These are phyloP conservation scores for Campylomormyrus tamandua DNA, from an alignment of 2,113 vertebrate species.

Conservation along the genomic window DNA sequence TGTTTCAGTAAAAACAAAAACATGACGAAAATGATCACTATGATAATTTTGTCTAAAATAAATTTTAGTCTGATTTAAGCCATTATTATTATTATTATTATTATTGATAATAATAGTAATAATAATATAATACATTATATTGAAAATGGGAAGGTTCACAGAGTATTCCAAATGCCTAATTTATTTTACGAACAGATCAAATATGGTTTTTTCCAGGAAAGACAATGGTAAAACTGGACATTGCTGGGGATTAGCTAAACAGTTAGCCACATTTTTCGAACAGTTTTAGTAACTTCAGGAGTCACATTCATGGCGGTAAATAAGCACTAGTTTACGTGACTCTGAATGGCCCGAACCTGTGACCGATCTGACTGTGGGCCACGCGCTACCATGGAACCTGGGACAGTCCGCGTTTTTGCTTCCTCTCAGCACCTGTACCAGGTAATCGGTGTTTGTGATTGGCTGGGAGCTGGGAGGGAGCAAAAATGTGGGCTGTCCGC, in stretches of 20 bases:
- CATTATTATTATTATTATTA: neutral
- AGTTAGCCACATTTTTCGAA: neutral
- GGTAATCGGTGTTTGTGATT: too few relatives aligned
- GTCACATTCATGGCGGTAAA: neutral
- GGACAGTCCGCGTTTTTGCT: too few relatives aligned
- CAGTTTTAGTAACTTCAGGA: neutral
- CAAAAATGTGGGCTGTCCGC: too few relatives aligned
- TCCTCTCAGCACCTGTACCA: too few relatives aligned
- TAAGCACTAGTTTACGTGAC: neutral
- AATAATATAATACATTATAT: too few relatives aligned
- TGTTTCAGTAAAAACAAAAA: neutral
- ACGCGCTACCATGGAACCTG: neutral
- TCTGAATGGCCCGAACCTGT: neutral
- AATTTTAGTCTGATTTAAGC: neutral
- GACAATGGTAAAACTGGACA: neutral
- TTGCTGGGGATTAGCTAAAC: neutral
- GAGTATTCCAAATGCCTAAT: too few relatives aligned
- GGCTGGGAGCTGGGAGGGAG: too few relatives aligned
- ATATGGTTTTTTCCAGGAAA: neutral
- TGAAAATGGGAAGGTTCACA: too few relatives aligned
- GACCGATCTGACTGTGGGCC: neutral
- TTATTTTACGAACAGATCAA: neutral
- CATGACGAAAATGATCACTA: neutral
- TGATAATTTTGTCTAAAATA: neutral
- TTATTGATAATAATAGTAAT: too few relatives aligned